Percentiles rank a stretch among this genome's conserved stretches.
phyloP scores from a whole-genome alignment of 2,113 vertebrate genomes.

The Onychostoma macrolepis region DNA sequence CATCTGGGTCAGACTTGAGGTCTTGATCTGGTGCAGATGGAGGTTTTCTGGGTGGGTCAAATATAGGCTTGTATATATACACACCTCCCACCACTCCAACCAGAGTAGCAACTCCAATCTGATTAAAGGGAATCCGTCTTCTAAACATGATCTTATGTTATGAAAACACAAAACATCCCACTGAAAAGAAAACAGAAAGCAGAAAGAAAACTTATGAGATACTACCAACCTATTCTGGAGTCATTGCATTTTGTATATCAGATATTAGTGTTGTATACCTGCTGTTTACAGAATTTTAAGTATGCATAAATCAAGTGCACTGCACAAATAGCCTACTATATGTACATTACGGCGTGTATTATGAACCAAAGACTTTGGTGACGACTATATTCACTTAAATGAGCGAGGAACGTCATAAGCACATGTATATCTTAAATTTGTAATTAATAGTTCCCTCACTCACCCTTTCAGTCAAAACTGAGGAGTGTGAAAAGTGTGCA shows the following conservation, averaged over 20 bases:
- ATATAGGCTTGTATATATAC: constrained; percentile 87
- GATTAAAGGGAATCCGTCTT: constrained; percentile 74
- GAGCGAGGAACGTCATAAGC: background rate
- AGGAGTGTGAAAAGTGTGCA: background rate
- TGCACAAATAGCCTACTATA: background rate
- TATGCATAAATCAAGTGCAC: background rate
- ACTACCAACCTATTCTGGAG: background rate
- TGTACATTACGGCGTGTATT: background rate
- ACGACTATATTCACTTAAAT: background rate
- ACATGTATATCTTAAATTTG: background rate
- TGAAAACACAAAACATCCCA: background rate
- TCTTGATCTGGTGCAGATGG: background rate
- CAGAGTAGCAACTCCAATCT: constrained; percentile 71
- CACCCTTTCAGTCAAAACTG: too few species aligned
- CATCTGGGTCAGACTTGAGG: background rate
- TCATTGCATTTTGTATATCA: background rate
- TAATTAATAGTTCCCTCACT: background rate
- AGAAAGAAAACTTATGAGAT: too few species aligned
- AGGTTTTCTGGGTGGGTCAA: constrained; percentile 60
- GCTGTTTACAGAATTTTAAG: background rate
- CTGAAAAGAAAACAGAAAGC: background rate
- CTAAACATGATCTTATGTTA: constrained; percentile 65
- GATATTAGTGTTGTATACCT: background rate
- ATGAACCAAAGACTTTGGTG: background rate
- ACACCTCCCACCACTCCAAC: constrained; percentile 84